Base-by-base conservation (phyloP, 2,113 vertebrate genomes). In the Anser cygnoides region DNA sequence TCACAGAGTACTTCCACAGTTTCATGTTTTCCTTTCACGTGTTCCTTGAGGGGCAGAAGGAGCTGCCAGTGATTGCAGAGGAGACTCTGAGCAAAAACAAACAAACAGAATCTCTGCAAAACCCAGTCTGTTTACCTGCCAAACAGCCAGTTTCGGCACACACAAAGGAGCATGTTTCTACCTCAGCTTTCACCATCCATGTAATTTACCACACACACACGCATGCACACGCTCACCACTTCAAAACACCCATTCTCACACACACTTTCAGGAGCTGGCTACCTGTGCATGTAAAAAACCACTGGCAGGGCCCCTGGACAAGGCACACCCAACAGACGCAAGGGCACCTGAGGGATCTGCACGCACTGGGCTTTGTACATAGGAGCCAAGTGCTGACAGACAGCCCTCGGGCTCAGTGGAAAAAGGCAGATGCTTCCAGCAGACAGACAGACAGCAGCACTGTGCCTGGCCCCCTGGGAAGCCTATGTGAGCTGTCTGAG, bases 311-410 rank as follows among this genome's bases (percentile, higher is more conserved):
- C 39, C 23, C 26, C 10, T 3, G 11, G 23, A 37, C 55, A 46
- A 15, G 65, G 43, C 31, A 33, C 21, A 67, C 31, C 43, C 31
- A 11, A 10, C 4, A 23, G 43, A 13, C 28, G 16, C 35, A 9
- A 0, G 1, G 8, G 35, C 50, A 37, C 49, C 61, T 54, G 17
- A 1, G 15, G 16, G 39, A 6, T 76, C 55, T 73, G 16, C 19
- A 39, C 3, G 4, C 3, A 2, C 8, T 1, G 6, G 50, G 44
- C 50, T 55, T 29, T 44, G 20, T 28, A 8, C 41, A 2, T 11
- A 10, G 1, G 0, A 28, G 10, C 13, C 2, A 1, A 62, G 63
- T 2, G 2, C 22, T 3, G 4, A 49, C 0, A 28, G 52, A 28
- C 81, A 31, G 39, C 11, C 9, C 37, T 31, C 33, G 44, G 52